Base-by-base conservation (phyloP, 1,140 invertebrate genomes). In the Zaprionus tsacasi region DNA sequence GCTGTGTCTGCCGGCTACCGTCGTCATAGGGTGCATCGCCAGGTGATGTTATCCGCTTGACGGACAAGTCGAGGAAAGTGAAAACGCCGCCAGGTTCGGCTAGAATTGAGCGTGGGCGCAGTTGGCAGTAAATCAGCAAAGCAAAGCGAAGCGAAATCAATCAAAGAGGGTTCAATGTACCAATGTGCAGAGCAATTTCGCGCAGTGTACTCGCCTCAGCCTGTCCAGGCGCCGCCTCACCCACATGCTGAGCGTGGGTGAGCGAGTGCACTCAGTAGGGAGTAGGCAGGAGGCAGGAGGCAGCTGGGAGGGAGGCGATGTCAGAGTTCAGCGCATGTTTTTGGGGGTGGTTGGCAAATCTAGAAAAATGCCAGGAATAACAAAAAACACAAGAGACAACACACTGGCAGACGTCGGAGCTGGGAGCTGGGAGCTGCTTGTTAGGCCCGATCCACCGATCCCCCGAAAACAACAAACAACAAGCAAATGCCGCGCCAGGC, bases 251-350 rank as follows among this genome's bases (percentile, higher is more conserved):
- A 45, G 30, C 38, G 38, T 6, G 38, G 6, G 35, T 13, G 13
- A n/a, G 54, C 21, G 21, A 21, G 21, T 2, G 21, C n/a, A 56
- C n/a, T 30, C 10, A n/a, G 55, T 35, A 21, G 40, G 17, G 57
- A 59, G 56, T 25, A 15, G 56, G 40, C 15, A 63, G 25, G 48
- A 66, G 65, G 25, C 52, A 71, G 56, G 61, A n/a, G 36, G 36
- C 36, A 2, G 11, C 5, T 43, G 12, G 17, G 10, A n/a, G 17
- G 6, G 25, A 27, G n/a, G 21, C 83, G 69, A 76, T 70, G 82
- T 89, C 85, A 89, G 66, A 89, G 85, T 83, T 89, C 86, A 81
- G 86, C 76, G 75, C 85, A 77, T 89, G 85, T 89, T 76, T 73
- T 70, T 65, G 82, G 83, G 79, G 80, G 76, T 79, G 70, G 75